A percentile compares a stretch with the other conserved stretches of the same genome.
phyloP scores from a whole-genome alignment of 2,888 invertebrate genomes.

The Escarpia spicata region DNA sequence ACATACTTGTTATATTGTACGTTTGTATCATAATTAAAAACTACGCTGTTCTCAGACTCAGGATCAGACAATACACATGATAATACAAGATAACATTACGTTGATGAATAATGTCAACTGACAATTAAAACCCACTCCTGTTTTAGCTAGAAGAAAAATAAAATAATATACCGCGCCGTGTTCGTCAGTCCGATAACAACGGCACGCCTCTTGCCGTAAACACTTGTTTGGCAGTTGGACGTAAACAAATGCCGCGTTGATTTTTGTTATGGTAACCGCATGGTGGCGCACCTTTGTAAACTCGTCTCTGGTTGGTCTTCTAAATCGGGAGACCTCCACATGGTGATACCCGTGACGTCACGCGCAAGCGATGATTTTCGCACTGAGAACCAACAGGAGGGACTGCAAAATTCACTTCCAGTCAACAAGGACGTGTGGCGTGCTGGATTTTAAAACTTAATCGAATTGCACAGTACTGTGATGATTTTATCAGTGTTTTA shows the following conservation, averaged over 20 bases:
- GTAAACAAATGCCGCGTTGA: neutral
- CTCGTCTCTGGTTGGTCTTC: neutral
- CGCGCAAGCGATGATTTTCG: neutral
- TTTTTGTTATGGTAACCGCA: constrained; percentile 13
- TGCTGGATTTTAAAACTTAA: neutral
- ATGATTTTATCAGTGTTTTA: neutral
- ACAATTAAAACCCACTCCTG: no score
- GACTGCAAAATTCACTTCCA: neutral
- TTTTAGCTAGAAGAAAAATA: no score
- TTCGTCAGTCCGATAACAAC: neutral
- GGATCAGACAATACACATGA: no score
- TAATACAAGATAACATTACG: no score
- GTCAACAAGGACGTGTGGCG: neutral
- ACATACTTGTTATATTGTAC: no score
- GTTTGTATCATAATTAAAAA: no score
- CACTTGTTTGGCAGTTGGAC: neutral
- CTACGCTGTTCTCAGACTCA: no score
- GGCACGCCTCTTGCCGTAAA: neutral
- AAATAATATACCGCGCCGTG: no score
- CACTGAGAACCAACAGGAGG: constrained; percentile 7
- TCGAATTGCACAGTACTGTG: neutral
- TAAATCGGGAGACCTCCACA: constrained; percentile 5
- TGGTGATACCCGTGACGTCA: constrained; percentile 16
- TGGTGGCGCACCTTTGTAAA: neutral
- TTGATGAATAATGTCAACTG: no score